Evolutionary conservation across 2,113 vertebrate species (phyloP), one percentile per base, ranked within the genome.

Genomic region (Tympanuchus pallidicinctus): DNA sequence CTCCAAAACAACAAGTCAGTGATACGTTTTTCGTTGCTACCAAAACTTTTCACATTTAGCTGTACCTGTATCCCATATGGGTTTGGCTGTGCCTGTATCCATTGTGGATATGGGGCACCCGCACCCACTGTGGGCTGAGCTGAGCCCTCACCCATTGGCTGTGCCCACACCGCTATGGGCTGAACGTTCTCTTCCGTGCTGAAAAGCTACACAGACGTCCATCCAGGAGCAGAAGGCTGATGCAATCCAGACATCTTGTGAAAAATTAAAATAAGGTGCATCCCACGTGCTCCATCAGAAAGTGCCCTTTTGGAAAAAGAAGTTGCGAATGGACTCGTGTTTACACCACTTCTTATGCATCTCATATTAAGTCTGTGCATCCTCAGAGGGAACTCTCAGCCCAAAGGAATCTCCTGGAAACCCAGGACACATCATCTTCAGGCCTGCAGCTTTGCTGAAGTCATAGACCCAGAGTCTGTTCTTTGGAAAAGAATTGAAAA

Each of bases 271-370:
- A 67, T 19, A 21, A 1, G 76, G 72, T 69, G 82, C 84, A 82
- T 63, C 1, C 56, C 63, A 21, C 86, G 48, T 3, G 86, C 89
- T 88, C 72, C 60, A 4, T 11, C 82, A 56, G 38, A 75, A 95
- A 95, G 76, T 71, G 93, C 86, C 52, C 73, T 95, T 83, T 54
- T 81, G 8, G 32, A 40, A 70, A 60, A 78, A 76, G 50, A 25
- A 43, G 34, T 38, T 64, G 52, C 50, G 86, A 81, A 38, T 38
- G 13, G 64, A 60, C 3, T 88, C 50, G 11, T 9, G 4, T 13
- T 65, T 45, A 13, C 40, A 64, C 0, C 0, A 8, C 27, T 2
- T 2, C 16, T 22, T n/a, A 24, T 0, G 0, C 6, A 10, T 16
- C 6, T 13, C 13, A 63, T 7, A 4, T 15, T 8, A 48, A 48